These are phyloP conservation scores for Neria commutata DNA, from an alignment of 2,888 invertebrate genomes.

Conservation along the genomic window DNA sequence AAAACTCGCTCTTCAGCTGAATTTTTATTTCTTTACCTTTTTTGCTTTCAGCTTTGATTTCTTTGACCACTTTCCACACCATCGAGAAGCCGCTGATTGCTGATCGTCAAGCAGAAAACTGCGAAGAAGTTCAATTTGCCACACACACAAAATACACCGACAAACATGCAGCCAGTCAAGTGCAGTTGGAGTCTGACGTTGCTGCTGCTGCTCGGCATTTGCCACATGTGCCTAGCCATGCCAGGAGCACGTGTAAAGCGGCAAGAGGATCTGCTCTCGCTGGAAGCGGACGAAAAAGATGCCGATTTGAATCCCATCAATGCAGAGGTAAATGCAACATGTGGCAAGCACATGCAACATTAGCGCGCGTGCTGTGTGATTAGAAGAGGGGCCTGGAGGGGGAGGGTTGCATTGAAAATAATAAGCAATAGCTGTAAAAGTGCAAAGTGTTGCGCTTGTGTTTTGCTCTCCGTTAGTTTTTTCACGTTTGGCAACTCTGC, in stretches of 20 bases:
- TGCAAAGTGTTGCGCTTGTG: too few species aligned
- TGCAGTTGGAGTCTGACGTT: slow-evolving; percentile 43
- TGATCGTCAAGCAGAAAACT: slow-evolving; percentile 16
- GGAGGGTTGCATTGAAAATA: too few species aligned
- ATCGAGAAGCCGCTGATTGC: slow-evolving; percentile 3
- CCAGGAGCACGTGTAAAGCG: slow-evolving; percentile 52
- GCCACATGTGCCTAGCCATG: slow-evolving; percentile 43
- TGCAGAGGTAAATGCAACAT: slow-evolving; percentile 58
- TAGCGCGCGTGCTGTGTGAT: too few species aligned
- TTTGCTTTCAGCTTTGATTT: slow-evolving; percentile 6
- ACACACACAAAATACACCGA: slow-evolving; percentile 2
- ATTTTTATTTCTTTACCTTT: slow-evolving; percentile 15
- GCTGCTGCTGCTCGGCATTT: slow-evolving; percentile 36
- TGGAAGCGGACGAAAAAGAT: slow-evolving; percentile 36
- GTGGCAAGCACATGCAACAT: too few species aligned
- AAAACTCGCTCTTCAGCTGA: too few species aligned
- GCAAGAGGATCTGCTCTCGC: slow-evolving; percentile 43
- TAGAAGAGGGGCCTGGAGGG: too few species aligned
- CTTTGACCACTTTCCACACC: slow-evolving; percentile 12
- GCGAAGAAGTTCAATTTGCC: slow-evolving; percentile 1
- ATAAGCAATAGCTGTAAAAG: too few species aligned
- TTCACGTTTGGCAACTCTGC: too few species aligned
- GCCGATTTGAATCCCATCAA: slow-evolving; percentile 57
- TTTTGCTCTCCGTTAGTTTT: too few species aligned
- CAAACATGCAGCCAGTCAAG: slow-evolving; percentile 52